These are phyloP conservation scores for Drosophila rhopaloa DNA, from an alignment of 1,140 invertebrate genomes.

Conservation along the genomic window DNA sequence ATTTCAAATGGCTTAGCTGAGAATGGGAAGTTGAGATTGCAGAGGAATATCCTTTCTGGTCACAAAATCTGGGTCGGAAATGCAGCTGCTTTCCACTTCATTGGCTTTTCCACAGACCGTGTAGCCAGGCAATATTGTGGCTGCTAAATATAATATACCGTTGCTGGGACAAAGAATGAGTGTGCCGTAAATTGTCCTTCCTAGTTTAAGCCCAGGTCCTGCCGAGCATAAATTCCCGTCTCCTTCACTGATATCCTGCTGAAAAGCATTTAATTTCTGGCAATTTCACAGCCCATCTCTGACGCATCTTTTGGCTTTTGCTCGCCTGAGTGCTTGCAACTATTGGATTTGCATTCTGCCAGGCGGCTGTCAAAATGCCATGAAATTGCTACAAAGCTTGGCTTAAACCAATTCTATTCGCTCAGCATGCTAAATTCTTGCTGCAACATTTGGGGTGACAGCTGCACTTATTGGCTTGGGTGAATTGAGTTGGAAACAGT, in stretches of 20 bases:
- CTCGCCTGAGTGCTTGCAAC: constrained; percentile 8
- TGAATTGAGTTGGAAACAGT: constrained; percentile 9
- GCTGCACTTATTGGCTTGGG: constrained; percentile 37
- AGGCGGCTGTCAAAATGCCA: constrained; percentile 17
- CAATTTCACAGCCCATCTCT: constrained; percentile 17
- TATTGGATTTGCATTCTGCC: constrained; percentile 23
- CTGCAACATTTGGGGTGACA: constrained; percentile 21
- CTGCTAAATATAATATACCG: constrained; percentile 43
- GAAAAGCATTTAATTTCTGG: constrained; percentile 40
- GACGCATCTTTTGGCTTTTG: constrained; percentile 24
- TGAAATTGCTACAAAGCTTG: constrained; percentile 20
- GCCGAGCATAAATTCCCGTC: constrained; percentile 21
- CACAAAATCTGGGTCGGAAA: constrained; percentile 42
- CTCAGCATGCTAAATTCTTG: constrained; percentile 27
- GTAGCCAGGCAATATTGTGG: constrained; percentile 24
- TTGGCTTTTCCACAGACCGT: constrained; percentile 4
- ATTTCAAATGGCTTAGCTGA: constrained; percentile 28
- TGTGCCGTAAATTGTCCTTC: constrained; percentile 36
- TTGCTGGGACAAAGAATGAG: constrained; percentile 24
- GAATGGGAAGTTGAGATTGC: constrained; percentile 5
- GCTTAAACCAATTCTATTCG: constrained; percentile 16
- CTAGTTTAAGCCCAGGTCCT: not conserved
- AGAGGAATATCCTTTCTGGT: constrained; percentile 9
- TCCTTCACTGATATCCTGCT: constrained; percentile 10
- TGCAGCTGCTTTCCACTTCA: constrained; percentile 43